Evolutionary conservation across 2,888 invertebrate genomes (phyloP).

Genomic region (Poecilobothrus nobilitatus): DNA sequence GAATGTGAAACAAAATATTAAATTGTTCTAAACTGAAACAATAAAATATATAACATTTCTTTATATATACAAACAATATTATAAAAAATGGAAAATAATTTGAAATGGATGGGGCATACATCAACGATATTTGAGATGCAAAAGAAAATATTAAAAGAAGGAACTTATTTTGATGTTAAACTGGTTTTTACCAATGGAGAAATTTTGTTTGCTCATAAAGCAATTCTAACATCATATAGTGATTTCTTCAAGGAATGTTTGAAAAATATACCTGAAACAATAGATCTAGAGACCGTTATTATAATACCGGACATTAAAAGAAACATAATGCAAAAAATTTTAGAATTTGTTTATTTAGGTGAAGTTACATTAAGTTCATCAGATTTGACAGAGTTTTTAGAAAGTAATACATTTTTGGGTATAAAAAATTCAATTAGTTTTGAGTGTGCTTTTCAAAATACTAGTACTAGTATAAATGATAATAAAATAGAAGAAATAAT

Average conservation of each 20-base stretch:
- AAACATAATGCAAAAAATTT: conserved; percentile 35
- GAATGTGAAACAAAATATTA: conserved; percentile 1
- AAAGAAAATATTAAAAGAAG: conserved; percentile 33
- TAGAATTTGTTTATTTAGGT: conserved; percentile 41
- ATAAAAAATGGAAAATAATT: conserved; percentile 33
- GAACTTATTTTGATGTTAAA: conserved; percentile 36
- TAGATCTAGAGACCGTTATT: conserved; percentile 34
- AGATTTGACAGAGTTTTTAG: conserved; percentile 39
- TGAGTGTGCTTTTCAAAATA: conserved; percentile 31
- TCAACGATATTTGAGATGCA: conserved; percentile 41
- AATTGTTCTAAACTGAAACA: background rate
- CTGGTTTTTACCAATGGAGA: conserved; percentile 34
- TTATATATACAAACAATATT: conserved; percentile 11
- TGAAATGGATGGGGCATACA: conserved; percentile 43
- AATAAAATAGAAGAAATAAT: conserved; percentile 25
- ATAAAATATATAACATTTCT: conserved; percentile 8
- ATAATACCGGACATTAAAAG: conserved; percentile 40
- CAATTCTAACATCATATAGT: conserved; percentile 40
- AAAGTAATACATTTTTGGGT: conserved; percentile 39
- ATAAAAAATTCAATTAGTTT: conserved; percentile 43
- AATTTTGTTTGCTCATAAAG: conserved; percentile 38
- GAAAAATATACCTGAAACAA: conserved; percentile 33
- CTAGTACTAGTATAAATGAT: conserved; percentile 19
- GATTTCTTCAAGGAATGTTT: conserved; percentile 37
- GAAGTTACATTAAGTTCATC: conserved; percentile 37